phyloP scores from a whole-genome alignment of 2,797 vertebrate genomes.

The Myoxocephalus aenaeus region DNA sequence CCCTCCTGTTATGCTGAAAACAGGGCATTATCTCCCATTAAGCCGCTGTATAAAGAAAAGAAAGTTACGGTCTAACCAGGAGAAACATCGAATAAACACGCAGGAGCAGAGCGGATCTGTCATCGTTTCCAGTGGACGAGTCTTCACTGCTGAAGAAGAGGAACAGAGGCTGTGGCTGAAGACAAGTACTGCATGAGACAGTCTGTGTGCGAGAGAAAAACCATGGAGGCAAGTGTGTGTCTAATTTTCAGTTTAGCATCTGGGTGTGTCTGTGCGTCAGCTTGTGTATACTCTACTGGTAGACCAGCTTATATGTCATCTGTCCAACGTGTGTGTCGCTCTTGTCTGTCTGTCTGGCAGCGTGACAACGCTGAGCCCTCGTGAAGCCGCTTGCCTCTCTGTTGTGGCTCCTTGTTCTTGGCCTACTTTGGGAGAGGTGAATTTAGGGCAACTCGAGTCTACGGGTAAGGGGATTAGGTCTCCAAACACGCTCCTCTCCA shows the following conservation, averaged over 20 bases:
- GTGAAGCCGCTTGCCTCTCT: slow-evolving; percentile 73
- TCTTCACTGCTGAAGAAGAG: background rate
- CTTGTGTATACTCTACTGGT: slow-evolving; percentile 36
- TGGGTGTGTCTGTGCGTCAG: slow-evolving; percentile 40
- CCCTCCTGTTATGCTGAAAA: slow-evolving; percentile 24
- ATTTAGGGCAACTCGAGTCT: slow-evolving; percentile 82
- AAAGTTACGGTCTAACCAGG: slow-evolving; percentile 64
- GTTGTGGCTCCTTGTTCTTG: slow-evolving; percentile 83
- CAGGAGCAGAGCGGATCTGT: background rate
- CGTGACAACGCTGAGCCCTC: slow-evolving; percentile 68
- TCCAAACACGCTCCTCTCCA: slow-evolving; percentile 81
- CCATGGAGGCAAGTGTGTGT: slow-evolving; percentile 1
- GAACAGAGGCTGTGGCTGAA: background rate
- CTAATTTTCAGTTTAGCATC: slow-evolving; percentile 40
- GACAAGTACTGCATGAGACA: background rate
- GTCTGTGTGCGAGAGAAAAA: background rate
- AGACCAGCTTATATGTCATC: slow-evolving; percentile 66
- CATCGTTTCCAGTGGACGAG: background rate
- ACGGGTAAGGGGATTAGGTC: slow-evolving; percentile 83
- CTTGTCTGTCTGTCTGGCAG: slow-evolving; percentile 61
- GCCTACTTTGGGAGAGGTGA: slow-evolving; percentile 85
- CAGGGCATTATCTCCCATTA: slow-evolving; percentile 43
- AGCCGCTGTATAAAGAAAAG: slow-evolving; percentile 43
- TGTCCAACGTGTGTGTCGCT: slow-evolving; percentile 50
- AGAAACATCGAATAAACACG: slow-evolving; percentile 24